A percentile compares a stretch with the other conserved stretches of the same genome.
Evolutionary conservation across 92 coral and sea anemone species (phyloP).

Genomic region (Umimayanthus chanpuru): DNA sequence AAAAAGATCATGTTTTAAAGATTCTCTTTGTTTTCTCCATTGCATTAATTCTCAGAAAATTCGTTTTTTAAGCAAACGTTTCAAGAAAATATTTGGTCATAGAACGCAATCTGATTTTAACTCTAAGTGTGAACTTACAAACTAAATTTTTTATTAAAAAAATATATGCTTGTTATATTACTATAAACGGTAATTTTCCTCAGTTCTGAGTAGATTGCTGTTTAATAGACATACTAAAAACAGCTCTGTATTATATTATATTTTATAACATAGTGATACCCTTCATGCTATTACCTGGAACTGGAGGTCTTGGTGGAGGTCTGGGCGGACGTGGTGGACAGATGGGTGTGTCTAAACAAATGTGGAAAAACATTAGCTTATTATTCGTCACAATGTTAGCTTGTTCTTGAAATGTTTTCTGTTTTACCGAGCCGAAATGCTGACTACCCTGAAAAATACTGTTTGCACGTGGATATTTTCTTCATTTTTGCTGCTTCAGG

Average conservation of each 20-base stretch:
- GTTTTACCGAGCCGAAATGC: too few species aligned
- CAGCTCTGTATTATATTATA: not conserved
- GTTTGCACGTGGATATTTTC: not conserved
- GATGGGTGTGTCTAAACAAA: not conserved
- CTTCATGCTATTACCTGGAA: constrained; percentile 13
- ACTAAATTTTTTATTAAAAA: too few species aligned
- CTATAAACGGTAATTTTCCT: not conserved
- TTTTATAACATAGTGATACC: too few species aligned
- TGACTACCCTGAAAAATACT: too few species aligned
- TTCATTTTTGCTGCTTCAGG: not conserved
- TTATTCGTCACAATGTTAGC: too few species aligned
- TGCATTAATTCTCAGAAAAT: not conserved
- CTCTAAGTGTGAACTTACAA: not conserved
- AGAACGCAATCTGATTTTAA: not conserved
- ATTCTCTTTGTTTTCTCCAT: too few species aligned
- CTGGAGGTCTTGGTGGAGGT: constrained; percentile 42
- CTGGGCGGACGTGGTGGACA: constrained; percentile 33
- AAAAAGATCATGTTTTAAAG: not conserved
- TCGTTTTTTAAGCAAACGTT: too few species aligned
- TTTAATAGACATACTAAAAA: not conserved
- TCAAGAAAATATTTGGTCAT: too few species aligned
- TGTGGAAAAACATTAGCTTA: too few species aligned
- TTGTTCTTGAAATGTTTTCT: too few species aligned
- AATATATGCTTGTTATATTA: too few species aligned
- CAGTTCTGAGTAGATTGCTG: not conserved